Base-by-base conservation (phyloP, 2,797 vertebrate genomes). In the Channa striata region DNA sequence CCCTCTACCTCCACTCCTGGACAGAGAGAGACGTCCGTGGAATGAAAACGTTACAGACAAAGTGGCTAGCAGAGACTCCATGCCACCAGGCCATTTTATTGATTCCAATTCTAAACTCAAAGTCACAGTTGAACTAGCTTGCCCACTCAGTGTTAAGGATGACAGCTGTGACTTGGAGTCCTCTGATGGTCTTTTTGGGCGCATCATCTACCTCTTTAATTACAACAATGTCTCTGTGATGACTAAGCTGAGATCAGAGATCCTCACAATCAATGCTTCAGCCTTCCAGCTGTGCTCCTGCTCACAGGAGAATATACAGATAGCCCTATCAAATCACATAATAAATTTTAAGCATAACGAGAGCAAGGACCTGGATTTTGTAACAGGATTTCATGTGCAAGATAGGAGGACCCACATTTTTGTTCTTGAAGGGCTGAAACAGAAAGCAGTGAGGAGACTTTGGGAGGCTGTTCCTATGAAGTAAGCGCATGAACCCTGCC, bases 331-430 rank as follows among this genome's bases (percentile, higher is more conserved):
- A 0, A 88, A 91, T 64, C 84, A 91, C 74, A 87, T 47, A 36
- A 77, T 93, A 61, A 84, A 82, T 33, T 68, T 81, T 21, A 50
- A 88, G 72, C 56, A 66, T 21, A 76, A 83, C 72, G 80, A 88
- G 3, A 86, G 77, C 75, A 78, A 59, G 3, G 57, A 87, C 44
- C 77, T 96, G 77, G 94, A 97, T 60, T 68, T 95, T 67, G 83
- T 97, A 74, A 95, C 95, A 0, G 96, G 96, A 53, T 95, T 97
- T 90, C 95, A 97, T 19, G 50, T 96, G 65, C 23, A 91, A 61
- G 95, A 97, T 52, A 93, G 91, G 48, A 74, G 43, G 68, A 71
- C 79, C 14, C 93, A 96, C 84, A 86, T 97, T 53, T 91, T 96
- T 59, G 72, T 97, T 62, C 86, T 96, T 39, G 96, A 97, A 85